These are phyloP conservation scores for Seladonia tumulorum DNA, from an alignment of 2,888 invertebrate species.

Conservation along the genomic window DNA sequence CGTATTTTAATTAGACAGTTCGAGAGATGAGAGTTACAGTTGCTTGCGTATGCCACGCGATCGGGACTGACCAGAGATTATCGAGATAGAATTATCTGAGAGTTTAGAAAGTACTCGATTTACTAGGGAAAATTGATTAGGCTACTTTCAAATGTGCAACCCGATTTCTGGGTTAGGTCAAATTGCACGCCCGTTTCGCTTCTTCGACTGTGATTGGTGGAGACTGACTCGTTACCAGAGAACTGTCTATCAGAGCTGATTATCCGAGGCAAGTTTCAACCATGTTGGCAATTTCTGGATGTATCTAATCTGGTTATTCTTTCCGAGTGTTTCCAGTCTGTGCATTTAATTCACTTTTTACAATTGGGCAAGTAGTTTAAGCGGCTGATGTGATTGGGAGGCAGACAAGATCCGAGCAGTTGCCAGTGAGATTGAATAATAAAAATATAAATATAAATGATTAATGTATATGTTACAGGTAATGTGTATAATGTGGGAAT, in stretches of 20 bases:
- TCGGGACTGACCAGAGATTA: not conserved
- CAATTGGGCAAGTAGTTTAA: not conserved
- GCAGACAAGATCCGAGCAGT: not conserved
- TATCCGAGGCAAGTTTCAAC: not conserved
- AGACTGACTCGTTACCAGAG: not conserved
- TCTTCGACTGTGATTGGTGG: not conserved
- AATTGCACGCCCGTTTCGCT: not conserved
- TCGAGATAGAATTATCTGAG: not conserved
- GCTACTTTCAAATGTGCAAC: not conserved
- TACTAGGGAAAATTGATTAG: not conserved
- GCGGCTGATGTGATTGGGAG: not conserved
- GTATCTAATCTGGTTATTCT: not conserved
- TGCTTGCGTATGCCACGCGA: not conserved
- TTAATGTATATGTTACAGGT: no score
- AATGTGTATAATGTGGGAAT: no score
- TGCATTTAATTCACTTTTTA: not conserved
- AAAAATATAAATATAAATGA: no score
- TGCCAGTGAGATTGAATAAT: no score
- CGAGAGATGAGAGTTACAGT: not conserved
- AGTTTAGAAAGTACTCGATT: slow-evolving; percentile 1
- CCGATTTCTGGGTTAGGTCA: not conserved
- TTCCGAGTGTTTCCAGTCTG: not conserved
- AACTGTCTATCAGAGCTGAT: not conserved
- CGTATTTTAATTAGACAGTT: not conserved
- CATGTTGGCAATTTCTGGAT: not conserved